Conservation (phyloP, 2,888 invertebrate genomes). For the Protophormia terraenovae region DNA sequence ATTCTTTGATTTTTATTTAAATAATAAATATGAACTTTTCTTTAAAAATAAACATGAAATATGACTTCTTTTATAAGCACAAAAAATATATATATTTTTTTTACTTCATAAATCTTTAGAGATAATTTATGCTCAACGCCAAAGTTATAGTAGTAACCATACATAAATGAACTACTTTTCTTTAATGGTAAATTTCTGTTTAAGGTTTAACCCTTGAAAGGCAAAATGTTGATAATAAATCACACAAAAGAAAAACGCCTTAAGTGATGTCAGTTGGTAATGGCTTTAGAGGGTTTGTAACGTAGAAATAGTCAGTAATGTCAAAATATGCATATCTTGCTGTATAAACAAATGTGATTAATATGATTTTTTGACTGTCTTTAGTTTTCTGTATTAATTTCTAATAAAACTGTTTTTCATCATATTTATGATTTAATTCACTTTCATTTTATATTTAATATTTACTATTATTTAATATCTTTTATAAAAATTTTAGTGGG, state of each 20-base stretch:
- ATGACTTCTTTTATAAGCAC: background rate
- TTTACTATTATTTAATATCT: too few relatives aligned
- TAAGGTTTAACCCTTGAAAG: background rate
- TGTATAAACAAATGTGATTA: too few relatives aligned
- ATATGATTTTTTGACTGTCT: too few relatives aligned
- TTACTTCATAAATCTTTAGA: background rate
- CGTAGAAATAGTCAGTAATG: background rate
- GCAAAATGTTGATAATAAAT: background rate
- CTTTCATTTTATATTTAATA: too few relatives aligned
- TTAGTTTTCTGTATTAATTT: too few relatives aligned
- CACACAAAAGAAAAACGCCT: background rate
- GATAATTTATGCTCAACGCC: background rate
- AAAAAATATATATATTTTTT: constrained; percentile 1
- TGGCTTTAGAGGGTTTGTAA: background rate
- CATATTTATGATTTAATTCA: too few relatives aligned
- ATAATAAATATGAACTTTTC: background rate
- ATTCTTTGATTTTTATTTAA: background rate
- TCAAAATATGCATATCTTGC: too few relatives aligned
- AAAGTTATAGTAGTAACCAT: background rate
- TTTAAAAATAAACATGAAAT: background rate
- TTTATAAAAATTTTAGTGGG: too few relatives aligned
- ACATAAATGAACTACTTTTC: background rate
- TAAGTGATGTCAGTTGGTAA: background rate
- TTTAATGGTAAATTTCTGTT: background rate
- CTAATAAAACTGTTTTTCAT: too few relatives aligned